phyloP scores from a whole-genome alignment of 92 coral and sea anemone species.

The Umimayanthus kanabou region DNA sequence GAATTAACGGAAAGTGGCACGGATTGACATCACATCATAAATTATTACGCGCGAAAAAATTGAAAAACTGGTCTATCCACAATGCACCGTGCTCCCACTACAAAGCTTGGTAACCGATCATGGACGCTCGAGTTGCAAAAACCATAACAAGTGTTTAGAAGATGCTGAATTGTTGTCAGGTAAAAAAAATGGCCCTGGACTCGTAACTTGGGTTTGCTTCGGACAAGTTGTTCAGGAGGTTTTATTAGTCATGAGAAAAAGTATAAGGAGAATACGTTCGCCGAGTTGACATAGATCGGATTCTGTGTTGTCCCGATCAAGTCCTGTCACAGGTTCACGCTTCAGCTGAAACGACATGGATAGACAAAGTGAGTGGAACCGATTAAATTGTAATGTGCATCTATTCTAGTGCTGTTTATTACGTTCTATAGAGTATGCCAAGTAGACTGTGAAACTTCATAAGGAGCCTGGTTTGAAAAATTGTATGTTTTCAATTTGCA shows the following conservation, averaged over 20 bases:
- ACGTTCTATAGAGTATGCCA: no score
- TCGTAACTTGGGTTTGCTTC: background rate
- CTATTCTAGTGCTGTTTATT: no score
- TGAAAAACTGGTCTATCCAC: background rate
- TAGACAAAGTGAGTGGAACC: background rate
- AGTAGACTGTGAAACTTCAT: no score
- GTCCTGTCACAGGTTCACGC: background rate
- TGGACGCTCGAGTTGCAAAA: slow-evolving; percentile 1
- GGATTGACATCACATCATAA: no score
- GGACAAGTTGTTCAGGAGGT: background rate
- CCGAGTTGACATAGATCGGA: slow-evolving; percentile 16
- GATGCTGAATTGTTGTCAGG: background rate
- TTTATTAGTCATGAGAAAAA: background rate
- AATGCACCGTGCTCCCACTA: slow-evolving; percentile 15
- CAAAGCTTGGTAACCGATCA: slow-evolving; percentile 36
- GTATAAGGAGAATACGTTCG: background rate
- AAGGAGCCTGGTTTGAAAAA: no score
- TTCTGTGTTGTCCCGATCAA: background rate
- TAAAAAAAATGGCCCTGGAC: background rate
- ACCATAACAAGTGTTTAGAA: slow-evolving; percentile 26
- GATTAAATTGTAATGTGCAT: no score
- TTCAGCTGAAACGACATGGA: background rate
- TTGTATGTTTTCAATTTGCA: no score
- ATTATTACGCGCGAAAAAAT: no score
- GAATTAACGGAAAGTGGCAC: no score